Evolutionary conservation across 2,888 invertebrate species (phyloP), one percentile per base, ranked within the genome.

Genomic region (Tuberolachnus salignus): DNA sequence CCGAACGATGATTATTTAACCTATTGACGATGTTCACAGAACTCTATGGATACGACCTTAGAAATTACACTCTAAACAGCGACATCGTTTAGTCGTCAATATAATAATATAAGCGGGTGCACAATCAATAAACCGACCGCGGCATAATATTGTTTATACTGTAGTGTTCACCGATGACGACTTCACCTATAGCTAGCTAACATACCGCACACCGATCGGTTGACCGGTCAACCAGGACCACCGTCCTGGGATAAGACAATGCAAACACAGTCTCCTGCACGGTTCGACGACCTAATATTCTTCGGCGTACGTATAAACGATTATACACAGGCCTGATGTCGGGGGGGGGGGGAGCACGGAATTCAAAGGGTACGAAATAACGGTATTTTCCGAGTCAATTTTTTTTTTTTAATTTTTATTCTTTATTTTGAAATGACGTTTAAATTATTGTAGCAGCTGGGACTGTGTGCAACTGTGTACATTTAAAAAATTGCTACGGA

Each of bases 11-110:
- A 46, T 67, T 66, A 75, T 75, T 75, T 59, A 55, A 75, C 57
- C 55, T 75, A 57, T 75, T 75, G 46, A 75, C 46, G 66, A 23
- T 53, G 74, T 64, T 66, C 46, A 66, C 44, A 51, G 21, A 73
- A 44, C 63, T 78, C 42, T 69, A 78, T 78, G 57, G 78, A 78
- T 78, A 78, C 75, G 75, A 78, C 69, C 78, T 78, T 69, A 78
- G 57, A 78, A 69, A 78, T 69, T 66, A 69, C 78, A 53, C 34
- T 3, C 34, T 34, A n/a, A n/a, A 6, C 42, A 75, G 64, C 44
- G 55, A 42, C 55, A 51, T 78, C 57, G 49, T 78, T 78, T 78
- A 78, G 69, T 49, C 59, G 51, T 61, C 61, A 34, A 23, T 26
- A 21, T 66, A 11, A n/a, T 34, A 26, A 21, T 55, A 19, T 74